Evolutionary conservation across 2,888 invertebrate genomes (phyloP).

Genomic region (Plebejus melissa): DNA sequence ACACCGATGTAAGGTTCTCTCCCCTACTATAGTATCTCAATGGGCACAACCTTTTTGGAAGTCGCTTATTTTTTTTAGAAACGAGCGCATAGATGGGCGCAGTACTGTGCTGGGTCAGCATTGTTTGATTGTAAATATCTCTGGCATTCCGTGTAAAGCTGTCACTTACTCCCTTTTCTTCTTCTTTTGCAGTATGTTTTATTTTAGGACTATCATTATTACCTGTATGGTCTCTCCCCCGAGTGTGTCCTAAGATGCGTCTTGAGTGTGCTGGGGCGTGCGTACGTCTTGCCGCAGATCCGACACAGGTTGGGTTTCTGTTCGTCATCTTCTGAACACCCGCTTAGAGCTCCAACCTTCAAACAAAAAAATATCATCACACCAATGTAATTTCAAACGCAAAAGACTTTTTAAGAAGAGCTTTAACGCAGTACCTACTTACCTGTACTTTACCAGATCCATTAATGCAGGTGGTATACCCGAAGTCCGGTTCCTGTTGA

Average conservation of each 20-base stretch:
- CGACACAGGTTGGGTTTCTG: conserved; percentile 93
- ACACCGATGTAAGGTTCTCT: too few species aligned
- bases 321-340: conserved; percentile 83
- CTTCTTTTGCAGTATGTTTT: not conserved
- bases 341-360: conserved; percentile 75
- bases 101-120: too few species aligned
- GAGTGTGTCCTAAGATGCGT: conserved; percentile 98
- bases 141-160: too few species aligned
- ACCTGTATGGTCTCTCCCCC: conserved; percentile 91
- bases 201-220: not conserved
- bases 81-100: too few species aligned
- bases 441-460: conserved; percentile 67
- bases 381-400: too few species aligned
- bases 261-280: conserved; percentile 96
- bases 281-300: conserved; percentile 98
- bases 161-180: too few species aligned
- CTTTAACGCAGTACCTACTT: not conserved
- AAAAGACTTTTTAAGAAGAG: too few species aligned
- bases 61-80: too few species aligned
- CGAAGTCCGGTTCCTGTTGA: conserved; percentile 68
- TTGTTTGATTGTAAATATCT: too few species aligned
- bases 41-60: too few species aligned
- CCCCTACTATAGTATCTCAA: too few species aligned
- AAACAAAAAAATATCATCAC: not conserved
- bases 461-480: conserved; percentile 59